A percentile compares a stretch with the other conserved stretches of the same genome.
These are phyloP conservation scores for Cynocephalus volans DNA, from an alignment of 2,113 vertebrate genomes.

Conservation along the genomic window DNA sequence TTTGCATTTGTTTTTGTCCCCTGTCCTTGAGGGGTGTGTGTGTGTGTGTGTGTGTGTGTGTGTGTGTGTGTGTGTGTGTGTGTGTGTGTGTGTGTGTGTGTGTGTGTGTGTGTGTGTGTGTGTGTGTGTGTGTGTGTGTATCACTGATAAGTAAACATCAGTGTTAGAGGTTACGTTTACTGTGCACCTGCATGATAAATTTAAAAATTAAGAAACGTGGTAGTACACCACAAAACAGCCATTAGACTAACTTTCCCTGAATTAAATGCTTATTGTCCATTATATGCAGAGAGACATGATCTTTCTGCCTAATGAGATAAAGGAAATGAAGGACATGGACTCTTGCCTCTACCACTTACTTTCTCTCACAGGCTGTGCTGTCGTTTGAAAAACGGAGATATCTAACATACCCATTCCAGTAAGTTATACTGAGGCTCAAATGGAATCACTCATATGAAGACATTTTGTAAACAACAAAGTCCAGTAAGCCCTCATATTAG, in stretches of 20 bases:
- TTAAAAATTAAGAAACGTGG: constrained; percentile 53
- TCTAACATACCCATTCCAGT: not conserved
- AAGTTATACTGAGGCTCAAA: not conserved
- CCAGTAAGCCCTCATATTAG: not conserved
- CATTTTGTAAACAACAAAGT: not conserved
- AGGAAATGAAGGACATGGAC: constrained; percentile 37
- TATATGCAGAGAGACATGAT: not conserved
- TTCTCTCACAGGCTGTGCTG: not conserved
- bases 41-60: not conserved
- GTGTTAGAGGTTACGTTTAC: not conserved
- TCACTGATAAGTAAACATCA: not conserved
- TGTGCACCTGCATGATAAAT: not conserved
- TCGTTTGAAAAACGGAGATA: constrained; percentile 3
- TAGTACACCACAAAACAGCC: not conserved
- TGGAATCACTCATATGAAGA: not conserved
- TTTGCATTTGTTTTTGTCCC: not conserved
- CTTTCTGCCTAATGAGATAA: not conserved
- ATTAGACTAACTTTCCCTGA: constrained; percentile 18
- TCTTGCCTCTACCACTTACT: not conserved
- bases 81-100: not conserved
- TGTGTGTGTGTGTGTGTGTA: not conserved
- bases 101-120: not conserved
- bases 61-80: not conserved
- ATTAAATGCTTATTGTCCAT: not conserved
- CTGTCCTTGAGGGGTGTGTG: not conserved